A percentile compares a stretch with the other conserved stretches of the same genome.
phyloP scores from a whole-genome alignment of 1,140 invertebrate species.

The Apis mellifera region Amel_HAv3.1 CM009932.2:6103001-6103500 shows the following conservation, averaged over 20 bases:
- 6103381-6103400: slow-evolving; percentile 33
- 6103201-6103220: too few species aligned
- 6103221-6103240: too few species aligned
- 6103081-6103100: neutral
- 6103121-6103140: neutral
- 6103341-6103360: neutral
- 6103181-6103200: neutral
- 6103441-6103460: slow-evolving; percentile 33
- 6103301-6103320: neutral
- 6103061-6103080: slow-evolving; percentile 23
- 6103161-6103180: slow-evolving; percentile 4
- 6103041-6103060: slow-evolving; percentile 2
- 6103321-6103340: slow-evolving; percentile 21
- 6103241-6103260: neutral
- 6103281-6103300: too few species aligned
- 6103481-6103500: slow-evolving; percentile 32
- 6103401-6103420: neutral
- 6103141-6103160: neutral
- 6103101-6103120: neutral
- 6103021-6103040: neutral
- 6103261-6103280: slow-evolving; percentile 34
- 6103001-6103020: too few species aligned
- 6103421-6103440: slow-evolving; percentile 25
- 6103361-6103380: neutral
- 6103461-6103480: slow-evolving; percentile 12